Evolutionary conservation across 1,140 invertebrate genomes (phyloP).

Genomic region (Marisa cornuarietis): DNA sequence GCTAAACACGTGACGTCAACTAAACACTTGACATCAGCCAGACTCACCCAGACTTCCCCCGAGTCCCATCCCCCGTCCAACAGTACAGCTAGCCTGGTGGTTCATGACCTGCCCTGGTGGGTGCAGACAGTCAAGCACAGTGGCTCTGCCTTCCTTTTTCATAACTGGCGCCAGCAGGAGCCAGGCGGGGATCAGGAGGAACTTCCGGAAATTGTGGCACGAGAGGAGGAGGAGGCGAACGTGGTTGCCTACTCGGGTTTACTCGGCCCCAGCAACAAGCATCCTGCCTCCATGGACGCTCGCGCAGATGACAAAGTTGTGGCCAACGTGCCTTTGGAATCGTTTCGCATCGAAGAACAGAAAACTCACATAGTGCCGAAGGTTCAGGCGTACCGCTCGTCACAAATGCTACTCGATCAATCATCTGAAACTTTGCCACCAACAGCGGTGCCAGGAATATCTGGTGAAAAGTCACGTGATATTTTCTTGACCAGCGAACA

Average conservation of each 20-base stretch:
- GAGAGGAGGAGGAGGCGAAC: not conserved
- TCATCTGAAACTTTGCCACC: no score
- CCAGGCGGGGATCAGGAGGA: not conserved
- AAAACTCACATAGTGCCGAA: no score
- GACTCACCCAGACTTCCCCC: no score
- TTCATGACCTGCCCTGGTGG: not conserved
- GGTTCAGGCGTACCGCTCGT: no score
- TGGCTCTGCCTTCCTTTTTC: conserved; percentile 1
- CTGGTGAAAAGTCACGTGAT: conserved; percentile 9
- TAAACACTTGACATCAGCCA: not conserved
- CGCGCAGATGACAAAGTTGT: no score
- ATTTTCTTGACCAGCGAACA: not conserved
- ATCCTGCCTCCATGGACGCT: no score
- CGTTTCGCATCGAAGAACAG: not conserved
- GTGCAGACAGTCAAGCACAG: not conserved
- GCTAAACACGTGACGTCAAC: no score
- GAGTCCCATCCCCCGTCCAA: not conserved
- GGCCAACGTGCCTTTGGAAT: not conserved
- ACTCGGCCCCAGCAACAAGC: not conserved
- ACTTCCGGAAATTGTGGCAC: not conserved
- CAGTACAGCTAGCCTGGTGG: not conserved
- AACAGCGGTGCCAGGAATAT: not conserved
- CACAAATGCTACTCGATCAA: no score
- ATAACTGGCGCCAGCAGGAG: not conserved
- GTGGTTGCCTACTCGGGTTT: not conserved